Base-by-base conservation (phyloP, 1,140 invertebrate species). In the Nixonia krombeini region DNA sequence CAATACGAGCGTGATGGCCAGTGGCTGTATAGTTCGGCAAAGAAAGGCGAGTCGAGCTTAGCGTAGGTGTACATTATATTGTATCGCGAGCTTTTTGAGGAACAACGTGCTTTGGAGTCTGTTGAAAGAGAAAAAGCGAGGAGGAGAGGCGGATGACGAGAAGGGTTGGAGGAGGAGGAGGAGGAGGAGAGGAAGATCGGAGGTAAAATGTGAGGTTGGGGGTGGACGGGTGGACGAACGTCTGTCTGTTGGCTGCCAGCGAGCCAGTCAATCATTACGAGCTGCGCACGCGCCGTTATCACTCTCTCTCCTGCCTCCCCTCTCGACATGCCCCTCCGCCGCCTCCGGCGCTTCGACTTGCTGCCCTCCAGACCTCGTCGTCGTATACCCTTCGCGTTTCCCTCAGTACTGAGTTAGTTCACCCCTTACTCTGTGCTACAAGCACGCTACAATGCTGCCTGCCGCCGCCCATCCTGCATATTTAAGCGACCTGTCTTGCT, bases 181-280 rank as follows among this genome's bases (percentile, higher is more conserved):
- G 37, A 37, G 47, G 59, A 53, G 33, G 64, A 51, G 45, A 21
- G 44, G 57, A 49, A 59, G 53, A 61, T 70, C 55, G 52, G 17
- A 25, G 51, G 38, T 50, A 49, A 46, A 63, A 59, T 52, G 53
- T 52, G 59, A 49, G 53, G 68, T 28, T 64, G 68, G 53, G 62
- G 69, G 64, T 66, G 70, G 28, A 40, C 31, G 72, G 68, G 76
- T 73, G 73, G 79, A 80, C 73, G 76, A 84, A 82, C 76, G 83
- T 85, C 82, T 84, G 83, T 84, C 83, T 84, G 83, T 84, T 85
- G 83, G 83, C 83, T 84, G 83, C 82, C 82, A 84, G 80, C 76
- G 81, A 85, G 80, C 83, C 83, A 85, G 83, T 85, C 83, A 85
- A 85, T 85, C 83, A 85, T 85, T 85, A 85, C 81, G 78, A 73